These are phyloP conservation scores for Lottia scabra DNA, from an alignment of 2,888 invertebrate genomes.

Conservation along the genomic window DNA sequence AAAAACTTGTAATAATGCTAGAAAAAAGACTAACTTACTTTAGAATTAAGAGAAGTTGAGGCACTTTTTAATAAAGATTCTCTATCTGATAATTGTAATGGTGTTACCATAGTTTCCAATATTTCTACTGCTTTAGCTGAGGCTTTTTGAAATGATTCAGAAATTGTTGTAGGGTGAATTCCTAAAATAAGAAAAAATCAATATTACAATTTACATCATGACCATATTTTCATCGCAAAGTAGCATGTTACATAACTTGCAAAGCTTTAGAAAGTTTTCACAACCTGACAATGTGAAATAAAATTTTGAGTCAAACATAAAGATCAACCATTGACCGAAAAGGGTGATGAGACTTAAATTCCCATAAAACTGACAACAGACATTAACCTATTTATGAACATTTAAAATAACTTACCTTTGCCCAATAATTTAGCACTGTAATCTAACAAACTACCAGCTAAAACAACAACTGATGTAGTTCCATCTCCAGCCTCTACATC, in stretches of 20 bases:
- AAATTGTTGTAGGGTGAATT: conserved; percentile 97
- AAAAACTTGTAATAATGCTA: too few species aligned
- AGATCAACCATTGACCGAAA: too few species aligned
- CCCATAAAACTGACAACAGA: too few species aligned
- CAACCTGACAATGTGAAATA: too few species aligned
- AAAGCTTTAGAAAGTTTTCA: too few species aligned
- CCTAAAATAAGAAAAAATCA: conserved; percentile 72
- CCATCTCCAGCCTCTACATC: conserved; percentile 99
- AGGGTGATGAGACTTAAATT: too few species aligned
- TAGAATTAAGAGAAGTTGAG: conserved; percentile 97
- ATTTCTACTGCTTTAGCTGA: conserved; percentile 80
- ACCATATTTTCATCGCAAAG: too few species aligned
- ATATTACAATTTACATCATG: too few species aligned
- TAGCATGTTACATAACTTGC: too few species aligned
- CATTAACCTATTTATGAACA: too few species aligned
- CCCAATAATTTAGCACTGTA: conserved; percentile 91
- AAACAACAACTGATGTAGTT: conserved; percentile 97
- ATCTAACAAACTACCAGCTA: conserved; percentile 95
- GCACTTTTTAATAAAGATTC: conserved; percentile 92
- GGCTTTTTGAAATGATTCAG: conserved; percentile 94
- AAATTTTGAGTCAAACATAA: too few species aligned
- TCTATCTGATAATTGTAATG: conserved; percentile 84
- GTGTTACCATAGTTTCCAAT: conserved; percentile 83
- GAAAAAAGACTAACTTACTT: conserved; percentile 71
- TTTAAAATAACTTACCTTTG: conserved; percentile 72